phyloP scores from a whole-genome alignment of 2,113 vertebrate genomes.

The Notarius lentiginosus region DNA sequence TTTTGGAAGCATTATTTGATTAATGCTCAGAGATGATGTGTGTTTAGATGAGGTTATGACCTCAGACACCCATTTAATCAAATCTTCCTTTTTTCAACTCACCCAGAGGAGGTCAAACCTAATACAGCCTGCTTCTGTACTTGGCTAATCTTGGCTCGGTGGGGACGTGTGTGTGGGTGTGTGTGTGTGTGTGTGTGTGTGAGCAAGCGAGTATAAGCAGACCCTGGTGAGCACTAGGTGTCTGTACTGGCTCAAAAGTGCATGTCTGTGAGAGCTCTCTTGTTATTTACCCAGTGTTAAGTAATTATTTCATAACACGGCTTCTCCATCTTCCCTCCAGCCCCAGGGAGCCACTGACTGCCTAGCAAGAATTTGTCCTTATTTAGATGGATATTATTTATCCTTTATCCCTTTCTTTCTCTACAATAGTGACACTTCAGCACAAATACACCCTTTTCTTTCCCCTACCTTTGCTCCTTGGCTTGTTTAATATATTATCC shows the following conservation, averaged over 20 bases:
- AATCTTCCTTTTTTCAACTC: conserved; percentile 78
- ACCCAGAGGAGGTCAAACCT: conserved; percentile 73
- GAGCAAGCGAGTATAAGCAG: neutral
- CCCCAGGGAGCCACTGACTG: conserved; percentile 75
- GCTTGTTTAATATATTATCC: conserved; percentile 73
- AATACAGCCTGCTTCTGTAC: conserved; percentile 45
- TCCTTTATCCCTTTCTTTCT: conserved; percentile 53
- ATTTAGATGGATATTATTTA: conserved; percentile 74
- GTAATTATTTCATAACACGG: conserved; percentile 82
- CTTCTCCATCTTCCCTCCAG: conserved; percentile 73
- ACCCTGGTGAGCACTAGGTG: neutral
- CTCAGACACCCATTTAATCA: conserved; percentile 88
- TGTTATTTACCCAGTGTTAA: conserved; percentile 83
- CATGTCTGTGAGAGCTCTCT: conserved; percentile 66
- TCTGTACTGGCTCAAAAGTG: conserved; percentile 18
- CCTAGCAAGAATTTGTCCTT: conserved; percentile 78
- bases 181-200: neutral
- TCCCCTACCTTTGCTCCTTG: conserved; percentile 13
- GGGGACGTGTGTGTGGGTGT: neutral
- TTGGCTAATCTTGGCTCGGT: neutral
- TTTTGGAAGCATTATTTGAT: conserved; percentile 80
- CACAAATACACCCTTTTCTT: conserved; percentile 65
- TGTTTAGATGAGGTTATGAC: conserved; percentile 84
- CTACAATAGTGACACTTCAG: conserved; percentile 67
- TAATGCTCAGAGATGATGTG: conserved; percentile 84